Evolutionary conservation across 2,113 vertebrate genomes (phyloP), one percentile per base, ranked within the genome.

Genomic region (Ageneiosus marmoratus): DNA sequence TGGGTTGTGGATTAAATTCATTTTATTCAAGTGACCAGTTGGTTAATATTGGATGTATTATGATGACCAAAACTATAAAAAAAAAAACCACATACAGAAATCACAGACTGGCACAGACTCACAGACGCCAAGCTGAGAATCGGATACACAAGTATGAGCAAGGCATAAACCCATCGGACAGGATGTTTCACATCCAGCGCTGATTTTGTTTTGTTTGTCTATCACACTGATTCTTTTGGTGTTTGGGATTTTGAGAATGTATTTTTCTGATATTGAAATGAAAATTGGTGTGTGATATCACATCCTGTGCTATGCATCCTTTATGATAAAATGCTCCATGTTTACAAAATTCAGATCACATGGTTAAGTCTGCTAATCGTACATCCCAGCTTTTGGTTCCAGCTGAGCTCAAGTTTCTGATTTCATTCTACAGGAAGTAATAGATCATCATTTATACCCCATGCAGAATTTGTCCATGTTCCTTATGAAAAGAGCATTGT

Each of bases 321-420:
- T 48, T n/a, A 24, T 15, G 18, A 41, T 69, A 22, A 41, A 22
- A 41, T 41, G 9, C 9, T 69, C 9, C 0, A 4, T 11, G 10
- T 44, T 41, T 22, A 69, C 20, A 44, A 41, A 22, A 22, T 11
- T 44, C 10, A 22, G 44, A 20, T 12, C 41, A 12, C 1, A 1
- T 29, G 13, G 13, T 58, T 11, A n/a, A 55, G 22, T 51, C 8
- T 29, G n/a, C 20, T 32, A 20, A 76, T 72, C 50, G 67, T 77
- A 44, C 37, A 76, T 83, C 44, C 51, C 60, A 77, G 60, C 46
- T 46, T 55, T 41, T 76, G 81, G 56, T n/a, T 77, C 56, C 60
- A 69, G 34, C 69, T 46, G 29, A 44, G 56, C 18, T 34, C 70
- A 44, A 32, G 51, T 51, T 62, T 29, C 12, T 62, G 12, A 15